Conservation (phyloP, 2,113 vertebrate species). For the Asarcornis scutulata region DNA sequence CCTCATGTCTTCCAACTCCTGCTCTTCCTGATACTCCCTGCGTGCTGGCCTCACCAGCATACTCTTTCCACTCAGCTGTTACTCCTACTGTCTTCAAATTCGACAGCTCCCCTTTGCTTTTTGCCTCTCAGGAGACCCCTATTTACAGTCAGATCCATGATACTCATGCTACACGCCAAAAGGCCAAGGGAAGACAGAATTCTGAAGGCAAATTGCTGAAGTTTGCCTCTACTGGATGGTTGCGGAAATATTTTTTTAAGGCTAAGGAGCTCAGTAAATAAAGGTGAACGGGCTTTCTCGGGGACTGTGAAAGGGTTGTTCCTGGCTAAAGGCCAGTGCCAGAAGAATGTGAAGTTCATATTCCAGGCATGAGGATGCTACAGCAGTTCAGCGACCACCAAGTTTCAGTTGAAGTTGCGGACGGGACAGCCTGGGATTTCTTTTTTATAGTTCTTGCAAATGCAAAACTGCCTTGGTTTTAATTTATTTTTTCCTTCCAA, state of each 20-base stretch:
- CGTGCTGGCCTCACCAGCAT: background rate
- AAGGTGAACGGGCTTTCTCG: slow-evolving; percentile 22
- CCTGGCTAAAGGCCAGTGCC: background rate
- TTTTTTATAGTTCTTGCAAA: background rate
- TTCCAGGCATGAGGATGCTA: background rate
- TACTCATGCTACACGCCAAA: background rate
- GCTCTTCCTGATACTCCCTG: background rate
- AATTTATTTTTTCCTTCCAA: background rate
- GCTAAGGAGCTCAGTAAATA: background rate
- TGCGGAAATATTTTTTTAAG: background rate
- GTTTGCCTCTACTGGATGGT: background rate
- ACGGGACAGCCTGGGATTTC: background rate
- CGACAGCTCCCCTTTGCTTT: slow-evolving; percentile 12
- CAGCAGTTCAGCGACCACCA: background rate
- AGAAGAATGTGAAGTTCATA: background rate
- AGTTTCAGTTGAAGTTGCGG: background rate
- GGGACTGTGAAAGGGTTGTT: background rate
- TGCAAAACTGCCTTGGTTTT: background rate
- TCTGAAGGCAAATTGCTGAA: background rate
- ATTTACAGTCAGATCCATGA: background rate
- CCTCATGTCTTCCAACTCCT: background rate
- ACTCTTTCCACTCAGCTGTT: slow-evolving; percentile 1
- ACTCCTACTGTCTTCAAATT: background rate
- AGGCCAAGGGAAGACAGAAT: background rate
- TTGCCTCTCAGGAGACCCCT: background rate